A percentile compares a stretch with the other conserved stretches of the same genome.
phyloP scores from a whole-genome alignment of 2,888 invertebrate species.

The Caenorhabditis doughertyi region DNA sequence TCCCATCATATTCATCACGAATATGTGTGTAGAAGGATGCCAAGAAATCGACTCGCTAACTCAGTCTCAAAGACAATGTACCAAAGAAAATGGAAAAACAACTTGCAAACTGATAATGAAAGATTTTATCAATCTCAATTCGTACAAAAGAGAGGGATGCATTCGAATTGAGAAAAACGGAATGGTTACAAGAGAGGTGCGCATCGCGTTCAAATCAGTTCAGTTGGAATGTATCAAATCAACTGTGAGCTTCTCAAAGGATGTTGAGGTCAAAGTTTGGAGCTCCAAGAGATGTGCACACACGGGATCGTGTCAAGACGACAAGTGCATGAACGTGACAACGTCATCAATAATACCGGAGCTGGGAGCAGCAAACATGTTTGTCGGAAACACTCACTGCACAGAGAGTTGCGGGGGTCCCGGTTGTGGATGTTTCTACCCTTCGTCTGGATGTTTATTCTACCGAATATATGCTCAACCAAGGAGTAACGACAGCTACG shows the following conservation, averaged over 20 bases:
- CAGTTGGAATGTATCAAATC: conserved; percentile 7
- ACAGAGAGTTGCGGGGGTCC: too few species aligned
- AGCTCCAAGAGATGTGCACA: conserved; percentile 30
- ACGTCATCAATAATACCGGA: too few species aligned
- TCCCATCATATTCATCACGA: not conserved
- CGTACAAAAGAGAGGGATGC: conserved; percentile 1
- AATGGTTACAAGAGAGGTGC: conserved; percentile 1
- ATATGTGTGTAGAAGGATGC: not conserved
- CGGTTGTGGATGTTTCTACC: too few species aligned
- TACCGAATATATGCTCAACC: too few species aligned
- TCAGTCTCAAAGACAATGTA: not conserved
- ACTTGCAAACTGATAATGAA: not conserved
- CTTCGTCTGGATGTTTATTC: too few species aligned
- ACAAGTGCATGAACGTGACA: too few species aligned
- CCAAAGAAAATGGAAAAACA: not conserved
- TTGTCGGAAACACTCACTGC: too few species aligned
- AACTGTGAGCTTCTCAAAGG: conserved; percentile 5
- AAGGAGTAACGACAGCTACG: too few species aligned
- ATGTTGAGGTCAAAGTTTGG: not conserved
- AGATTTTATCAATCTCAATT: not conserved
- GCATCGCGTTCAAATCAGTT: not conserved
- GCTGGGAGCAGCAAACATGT: too few species aligned
- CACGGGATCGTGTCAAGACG: conserved; percentile 11
- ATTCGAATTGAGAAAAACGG: conserved; percentile 12
- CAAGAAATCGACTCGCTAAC: conserved; percentile 5